phyloP scores from a whole-genome alignment of 23 tunicate species.

The Clavelina lepadiformis region DNA sequence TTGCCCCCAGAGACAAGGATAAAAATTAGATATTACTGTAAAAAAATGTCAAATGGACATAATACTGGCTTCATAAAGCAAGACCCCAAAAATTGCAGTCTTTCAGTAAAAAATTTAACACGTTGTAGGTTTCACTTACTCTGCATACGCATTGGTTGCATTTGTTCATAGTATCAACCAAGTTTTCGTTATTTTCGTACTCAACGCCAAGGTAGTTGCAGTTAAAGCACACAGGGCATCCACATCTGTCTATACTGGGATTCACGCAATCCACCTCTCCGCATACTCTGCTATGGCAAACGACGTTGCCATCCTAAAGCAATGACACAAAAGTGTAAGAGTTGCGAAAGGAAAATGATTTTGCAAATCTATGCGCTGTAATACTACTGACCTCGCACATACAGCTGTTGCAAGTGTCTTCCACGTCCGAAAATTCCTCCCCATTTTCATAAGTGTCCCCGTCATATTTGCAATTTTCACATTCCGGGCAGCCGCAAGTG shows the following conservation, averaged over 20 bases:
- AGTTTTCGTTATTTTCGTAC: constrained; percentile 41
- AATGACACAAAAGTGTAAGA: too few species aligned
- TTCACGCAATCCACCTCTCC: constrained; percentile 22
- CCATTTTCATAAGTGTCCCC: constrained; percentile 25
- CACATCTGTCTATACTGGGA: constrained; percentile 58
- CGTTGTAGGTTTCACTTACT: constrained; percentile 13
- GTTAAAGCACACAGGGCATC: constrained; percentile 48
- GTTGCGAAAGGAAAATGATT: too few species aligned
- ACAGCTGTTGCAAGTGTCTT: constrained; percentile 65
- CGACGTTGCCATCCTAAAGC: constrained; percentile 88
- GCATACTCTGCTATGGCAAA: constrained; percentile 48
- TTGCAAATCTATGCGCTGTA: neutral
- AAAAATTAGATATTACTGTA: too few species aligned
- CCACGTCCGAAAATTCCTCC: constrained; percentile 28
- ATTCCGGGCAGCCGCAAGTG: constrained; percentile 52
- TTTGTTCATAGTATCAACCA: constrained; percentile 59
- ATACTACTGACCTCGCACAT: constrained; percentile 41
- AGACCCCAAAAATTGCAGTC: neutral
- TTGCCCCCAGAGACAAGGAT: too few species aligned
- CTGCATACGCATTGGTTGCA: constrained; percentile 76
- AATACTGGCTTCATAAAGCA: too few species aligned
- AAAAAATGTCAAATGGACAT: too few species aligned
- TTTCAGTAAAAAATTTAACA: neutral
- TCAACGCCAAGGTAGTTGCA: constrained; percentile 70
- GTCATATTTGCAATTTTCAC: constrained; percentile 44